Evolutionary conservation across 1,140 invertebrate genomes (phyloP).

Genomic region (Platorchestia sp.): DNA sequence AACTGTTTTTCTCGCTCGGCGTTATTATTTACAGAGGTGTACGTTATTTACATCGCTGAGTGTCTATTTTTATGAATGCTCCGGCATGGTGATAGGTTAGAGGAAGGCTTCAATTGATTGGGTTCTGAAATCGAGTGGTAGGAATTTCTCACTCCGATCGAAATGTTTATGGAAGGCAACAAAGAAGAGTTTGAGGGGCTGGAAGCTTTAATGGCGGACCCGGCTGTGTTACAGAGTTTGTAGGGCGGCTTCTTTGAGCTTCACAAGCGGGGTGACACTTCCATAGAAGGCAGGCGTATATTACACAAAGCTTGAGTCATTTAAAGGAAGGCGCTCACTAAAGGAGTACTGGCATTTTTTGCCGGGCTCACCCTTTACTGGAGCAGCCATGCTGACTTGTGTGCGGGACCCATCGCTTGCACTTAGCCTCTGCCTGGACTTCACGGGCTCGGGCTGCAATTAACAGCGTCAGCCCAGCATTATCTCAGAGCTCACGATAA

Average conservation of each 20-base stretch:
- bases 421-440: background rate
- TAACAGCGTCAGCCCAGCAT: background rate
- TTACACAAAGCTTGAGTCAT: slow-evolving; percentile 36
- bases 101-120: background rate
- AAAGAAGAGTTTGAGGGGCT: slow-evolving; percentile 1
- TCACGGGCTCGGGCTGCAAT: too few species aligned
- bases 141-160: background rate
- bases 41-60: too few species aligned
- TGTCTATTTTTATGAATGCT: too few species aligned
- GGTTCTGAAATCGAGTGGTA: background rate
- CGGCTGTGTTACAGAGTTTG: background rate
- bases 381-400: background rate
- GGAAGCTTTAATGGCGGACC: slow-evolving; percentile 1
- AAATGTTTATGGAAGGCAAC: slow-evolving; percentile 22
- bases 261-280: slow-evolving; percentile 14
- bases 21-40: too few species aligned
- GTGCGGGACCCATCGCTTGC: background rate
- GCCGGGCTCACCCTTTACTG: background rate
- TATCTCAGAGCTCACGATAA: background rate
- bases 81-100: background rate
- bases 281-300: background rate
- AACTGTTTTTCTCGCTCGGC: too few species aligned
- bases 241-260: background rate
- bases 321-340: slow-evolving; percentile 21
- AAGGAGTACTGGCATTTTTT: slow-evolving; percentile 9